Percentiles rank a stretch among this genome's conserved stretches.
Conservation (phyloP, 2,113 vertebrate species). For the Sinocyclocheilus rhinocerous region DNA sequence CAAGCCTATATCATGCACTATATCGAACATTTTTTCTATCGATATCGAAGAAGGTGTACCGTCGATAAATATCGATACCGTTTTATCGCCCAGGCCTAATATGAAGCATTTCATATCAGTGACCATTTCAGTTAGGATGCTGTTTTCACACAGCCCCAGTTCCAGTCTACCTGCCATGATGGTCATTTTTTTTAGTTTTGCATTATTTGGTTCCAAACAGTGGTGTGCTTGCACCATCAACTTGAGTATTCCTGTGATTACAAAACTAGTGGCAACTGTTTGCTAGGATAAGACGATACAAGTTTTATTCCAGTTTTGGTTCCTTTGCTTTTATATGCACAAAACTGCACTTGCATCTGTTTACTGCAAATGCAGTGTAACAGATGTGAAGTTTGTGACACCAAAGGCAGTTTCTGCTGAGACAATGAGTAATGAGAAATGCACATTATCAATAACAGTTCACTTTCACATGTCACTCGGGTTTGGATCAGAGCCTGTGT, state of each 20-base stretch:
- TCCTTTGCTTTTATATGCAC: not conserved
- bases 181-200: not conserved
- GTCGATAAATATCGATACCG: no score
- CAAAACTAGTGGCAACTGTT: not conserved
- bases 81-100: no score
- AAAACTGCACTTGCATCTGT: not conserved
- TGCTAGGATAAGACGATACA: not conserved
- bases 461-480: not conserved
- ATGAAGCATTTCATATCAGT: not conserved
- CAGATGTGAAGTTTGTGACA: not conserved
- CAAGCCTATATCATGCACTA: no score
- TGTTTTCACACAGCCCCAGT: not conserved
- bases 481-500: conserved; percentile 18
- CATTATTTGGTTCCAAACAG: not conserved
- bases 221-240: not conserved
- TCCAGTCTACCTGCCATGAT: not conserved
- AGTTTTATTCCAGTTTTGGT: not conserved
- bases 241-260: not conserved
- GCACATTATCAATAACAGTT: not conserved
- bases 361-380: not conserved
- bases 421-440: not conserved
- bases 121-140: not conserved
- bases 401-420: not conserved
- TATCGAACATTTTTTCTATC: no score
- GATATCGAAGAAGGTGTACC: no score